These are phyloP conservation scores for Brachionus calyciflorus DNA, from an alignment of 1,140 invertebrate species.

Conservation along the genomic window DNA sequence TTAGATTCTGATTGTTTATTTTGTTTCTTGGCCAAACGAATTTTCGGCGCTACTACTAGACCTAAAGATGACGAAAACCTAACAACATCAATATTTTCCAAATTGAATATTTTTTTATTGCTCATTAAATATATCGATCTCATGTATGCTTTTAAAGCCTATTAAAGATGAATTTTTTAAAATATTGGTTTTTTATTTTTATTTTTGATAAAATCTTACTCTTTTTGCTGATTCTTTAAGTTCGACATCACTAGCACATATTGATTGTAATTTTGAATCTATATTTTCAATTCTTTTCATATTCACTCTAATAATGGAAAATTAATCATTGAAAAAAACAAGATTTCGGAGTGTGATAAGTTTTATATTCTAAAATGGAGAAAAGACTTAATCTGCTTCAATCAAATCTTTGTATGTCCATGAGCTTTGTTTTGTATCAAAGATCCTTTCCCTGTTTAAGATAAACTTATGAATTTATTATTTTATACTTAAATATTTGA, in stretches of 20 bases:
- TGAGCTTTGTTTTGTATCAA: too few species aligned
- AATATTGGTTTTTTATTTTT: constrained; percentile 48
- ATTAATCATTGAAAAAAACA: too few species aligned
- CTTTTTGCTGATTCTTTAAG: constrained; percentile 82
- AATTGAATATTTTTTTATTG: constrained; percentile 84
- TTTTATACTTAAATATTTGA: too few species aligned
- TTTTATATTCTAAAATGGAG: too few species aligned
- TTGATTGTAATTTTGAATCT: constrained; percentile 76
- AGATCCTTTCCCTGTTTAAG: too few species aligned
- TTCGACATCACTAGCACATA: constrained; percentile 72
- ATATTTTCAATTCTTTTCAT: constrained; percentile 74
- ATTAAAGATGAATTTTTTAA: background rate
- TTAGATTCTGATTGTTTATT: constrained; percentile 63
- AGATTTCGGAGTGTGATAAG: too few species aligned
- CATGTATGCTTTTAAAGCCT: constrained; percentile 76
- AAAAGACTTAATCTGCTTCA: too few species aligned
- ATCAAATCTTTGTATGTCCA: too few species aligned
- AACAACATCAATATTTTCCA: constrained; percentile 73
- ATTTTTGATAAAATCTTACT: constrained; percentile 48
- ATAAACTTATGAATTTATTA: too few species aligned
- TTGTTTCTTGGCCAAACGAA: constrained; percentile 73
- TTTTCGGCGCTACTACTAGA: constrained; percentile 75
- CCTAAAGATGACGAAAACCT: constrained; percentile 80
- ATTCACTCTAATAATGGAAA: constrained; percentile 68
- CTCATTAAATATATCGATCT: constrained; percentile 85